Evolutionary conservation across 2,113 vertebrate genomes (phyloP).

Genomic region (Phoxinus phoxinus): DNA sequence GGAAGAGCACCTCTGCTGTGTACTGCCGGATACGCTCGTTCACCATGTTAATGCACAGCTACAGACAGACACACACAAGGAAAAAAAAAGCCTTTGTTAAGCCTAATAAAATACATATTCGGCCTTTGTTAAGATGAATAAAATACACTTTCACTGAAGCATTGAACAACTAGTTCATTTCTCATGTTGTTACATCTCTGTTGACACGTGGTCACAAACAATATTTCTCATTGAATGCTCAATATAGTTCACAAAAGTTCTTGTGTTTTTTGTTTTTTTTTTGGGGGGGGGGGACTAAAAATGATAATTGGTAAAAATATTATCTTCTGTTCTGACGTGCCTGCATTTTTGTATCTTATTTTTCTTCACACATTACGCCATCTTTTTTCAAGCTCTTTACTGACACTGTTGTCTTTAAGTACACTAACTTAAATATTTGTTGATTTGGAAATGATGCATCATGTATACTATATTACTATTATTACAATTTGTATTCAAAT

Average conservation of each 20-base stretch:
- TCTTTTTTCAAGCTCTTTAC: background rate
- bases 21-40: constrained; percentile 92
- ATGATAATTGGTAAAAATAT: background rate
- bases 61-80: constrained; percentile 57
- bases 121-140: no score
- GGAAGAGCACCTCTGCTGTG: constrained; percentile 89
- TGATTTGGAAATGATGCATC: background rate
- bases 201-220: background rate
- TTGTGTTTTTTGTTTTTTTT: no score
- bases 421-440: background rate
- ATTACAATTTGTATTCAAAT: no score
- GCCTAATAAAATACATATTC: background rate
- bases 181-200: background rate
- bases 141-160: background rate
- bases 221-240: background rate
- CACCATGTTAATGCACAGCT: constrained; percentile 98
- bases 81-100: background rate
- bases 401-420: background rate
- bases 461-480: no score
- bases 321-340: background rate
- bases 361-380: background rate
- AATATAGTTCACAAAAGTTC: no score
- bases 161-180: background rate
- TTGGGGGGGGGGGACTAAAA: background rate
- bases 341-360: background rate